These are phyloP conservation scores for Pelagia noctiluca DNA, from an alignment of 30 jellyfish, hydroid and myxozoan genomes.

Conservation along the genomic window DNA sequence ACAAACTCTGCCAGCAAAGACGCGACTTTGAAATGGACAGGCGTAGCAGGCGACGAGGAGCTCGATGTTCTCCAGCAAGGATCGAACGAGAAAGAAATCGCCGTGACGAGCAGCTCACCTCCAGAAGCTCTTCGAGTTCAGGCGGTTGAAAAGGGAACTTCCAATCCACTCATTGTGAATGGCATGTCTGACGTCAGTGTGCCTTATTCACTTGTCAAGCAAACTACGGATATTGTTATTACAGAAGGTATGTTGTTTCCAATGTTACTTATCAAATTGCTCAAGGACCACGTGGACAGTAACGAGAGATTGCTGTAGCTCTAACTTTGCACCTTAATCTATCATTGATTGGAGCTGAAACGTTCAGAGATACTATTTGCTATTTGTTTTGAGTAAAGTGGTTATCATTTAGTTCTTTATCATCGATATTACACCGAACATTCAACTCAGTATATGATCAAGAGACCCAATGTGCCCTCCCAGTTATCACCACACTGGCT, in stretches of 20 bases:
- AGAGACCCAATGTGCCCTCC: no score
- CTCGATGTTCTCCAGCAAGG: constrained; percentile 31
- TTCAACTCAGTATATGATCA: no score
- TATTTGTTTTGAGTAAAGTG: no score
- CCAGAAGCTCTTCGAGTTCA: constrained; percentile 44
- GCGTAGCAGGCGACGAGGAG: constrained; percentile 46
- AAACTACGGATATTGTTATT: constrained; percentile 36
- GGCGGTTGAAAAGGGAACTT: constrained; percentile 73
- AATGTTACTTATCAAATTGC: no score
- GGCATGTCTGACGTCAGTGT: constrained; percentile 33
- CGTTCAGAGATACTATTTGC: no score
- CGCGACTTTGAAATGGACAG: constrained; percentile 73
- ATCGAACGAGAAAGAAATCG: constrained; percentile 21
- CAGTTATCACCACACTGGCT: no score
- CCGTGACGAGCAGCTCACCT: constrained; percentile 19
- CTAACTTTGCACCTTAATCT: no score
- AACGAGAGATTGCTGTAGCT: no score
- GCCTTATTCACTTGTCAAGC: constrained; percentile 48
- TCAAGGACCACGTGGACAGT: no score
- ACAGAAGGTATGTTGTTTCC: constrained; percentile 63
- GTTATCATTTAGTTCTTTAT: no score
- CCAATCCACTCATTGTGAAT: constrained; percentile 40
- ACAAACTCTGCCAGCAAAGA: constrained; percentile 71
- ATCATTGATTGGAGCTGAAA: no score
- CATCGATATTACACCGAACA: no score